Percentiles rank a stretch among this genome's conserved stretches.
Evolutionary conservation across 2,888 invertebrate genomes (phyloP).

Genomic region (Calameuta pallipes): DNA sequence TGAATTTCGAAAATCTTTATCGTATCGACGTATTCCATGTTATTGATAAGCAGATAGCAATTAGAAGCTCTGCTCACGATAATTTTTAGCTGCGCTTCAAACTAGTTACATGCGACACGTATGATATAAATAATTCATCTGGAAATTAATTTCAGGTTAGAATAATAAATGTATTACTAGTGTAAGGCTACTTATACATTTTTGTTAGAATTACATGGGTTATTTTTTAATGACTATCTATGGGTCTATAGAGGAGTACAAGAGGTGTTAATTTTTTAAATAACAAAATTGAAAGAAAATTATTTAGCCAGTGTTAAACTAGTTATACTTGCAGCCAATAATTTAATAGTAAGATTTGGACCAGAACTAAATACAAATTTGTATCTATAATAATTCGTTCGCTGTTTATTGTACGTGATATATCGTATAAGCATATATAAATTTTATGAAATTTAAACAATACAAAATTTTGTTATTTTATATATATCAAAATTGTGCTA

Average conservation of each 20-base stretch:
- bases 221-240: background rate
- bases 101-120: background rate
- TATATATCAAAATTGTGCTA: background rate
- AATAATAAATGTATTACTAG: background rate
- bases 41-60: background rate
- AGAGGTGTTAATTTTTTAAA: background rate
- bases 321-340: background rate
- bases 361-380: background rate
- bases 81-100: background rate
- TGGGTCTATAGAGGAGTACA: background rate
- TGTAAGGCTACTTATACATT: background rate
- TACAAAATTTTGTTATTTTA: background rate
- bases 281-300: background rate
- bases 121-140: background rate
- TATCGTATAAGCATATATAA: too few species aligned
- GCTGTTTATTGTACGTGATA: background rate
- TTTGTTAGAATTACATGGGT: background rate
- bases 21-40: background rate
- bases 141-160: background rate
- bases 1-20: constrained; percentile 8
- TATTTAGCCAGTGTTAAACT: background rate
- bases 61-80: background rate
- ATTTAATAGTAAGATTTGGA: background rate
- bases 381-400: background rate
- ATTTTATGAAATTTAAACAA: background rate